Conservation (phyloP, 2,888 invertebrate genomes). For the Baronia brevicornis region DNA sequence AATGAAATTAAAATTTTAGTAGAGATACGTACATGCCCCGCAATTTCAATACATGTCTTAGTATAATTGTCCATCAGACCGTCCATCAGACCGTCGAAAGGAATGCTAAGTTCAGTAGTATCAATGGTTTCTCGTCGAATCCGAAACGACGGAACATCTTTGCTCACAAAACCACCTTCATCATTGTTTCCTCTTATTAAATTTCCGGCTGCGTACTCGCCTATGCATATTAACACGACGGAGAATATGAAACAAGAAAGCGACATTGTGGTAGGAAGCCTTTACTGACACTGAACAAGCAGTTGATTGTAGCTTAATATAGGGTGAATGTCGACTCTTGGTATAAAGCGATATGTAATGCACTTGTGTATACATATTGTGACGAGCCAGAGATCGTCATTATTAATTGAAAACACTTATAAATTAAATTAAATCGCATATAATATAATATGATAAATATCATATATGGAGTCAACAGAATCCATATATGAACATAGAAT, state of each 20-base stretch:
- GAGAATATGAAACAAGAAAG: constrained; percentile 24
- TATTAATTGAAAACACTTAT: too few relatives aligned
- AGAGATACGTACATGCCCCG: too few relatives aligned
- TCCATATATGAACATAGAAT: too few relatives aligned
- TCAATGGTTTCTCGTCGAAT: constrained; percentile 20
- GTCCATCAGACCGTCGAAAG: constrained; percentile 14
- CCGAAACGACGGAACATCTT: constrained; percentile 21
- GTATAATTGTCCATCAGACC: not conserved
- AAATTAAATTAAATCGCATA: too few relatives aligned
- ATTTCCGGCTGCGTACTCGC: constrained; percentile 29
- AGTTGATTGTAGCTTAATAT: constrained; percentile 20
- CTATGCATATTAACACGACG: constrained; percentile 21
- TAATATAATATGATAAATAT: too few relatives aligned
- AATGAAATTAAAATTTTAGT: too few relatives aligned
- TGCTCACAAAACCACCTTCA: constrained; percentile 18
- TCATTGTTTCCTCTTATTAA: constrained; percentile 27
- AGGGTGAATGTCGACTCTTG: constrained; percentile 19
- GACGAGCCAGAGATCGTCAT: too few relatives aligned
- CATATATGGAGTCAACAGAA: too few relatives aligned
- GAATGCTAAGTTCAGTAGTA: constrained; percentile 21
- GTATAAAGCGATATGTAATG: constrained; percentile 16
- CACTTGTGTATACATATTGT: too few relatives aligned
- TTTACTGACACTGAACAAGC: constrained; percentile 19
- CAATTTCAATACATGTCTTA: too few relatives aligned
- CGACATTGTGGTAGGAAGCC: constrained; percentile 25